Percentiles rank a stretch among this genome's conserved stretches.
Conservation (phyloP, 2,888 invertebrate genomes). For the Andrena marginata region DNA sequence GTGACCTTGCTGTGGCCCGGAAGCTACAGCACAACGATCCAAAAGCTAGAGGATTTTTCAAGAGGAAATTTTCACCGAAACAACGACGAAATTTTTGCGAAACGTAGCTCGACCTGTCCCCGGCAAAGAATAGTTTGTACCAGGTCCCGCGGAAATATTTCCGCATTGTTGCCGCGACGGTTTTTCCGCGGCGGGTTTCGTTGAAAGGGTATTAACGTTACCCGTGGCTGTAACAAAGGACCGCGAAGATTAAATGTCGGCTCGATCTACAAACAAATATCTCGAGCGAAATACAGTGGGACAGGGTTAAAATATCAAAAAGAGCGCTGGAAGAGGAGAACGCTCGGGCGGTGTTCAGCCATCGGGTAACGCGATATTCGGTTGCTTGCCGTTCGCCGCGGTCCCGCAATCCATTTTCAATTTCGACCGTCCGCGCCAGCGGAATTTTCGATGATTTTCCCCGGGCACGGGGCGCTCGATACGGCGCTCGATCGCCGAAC, state of each 20-base stretch:
- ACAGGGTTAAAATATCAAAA: slow-evolving; percentile 35
- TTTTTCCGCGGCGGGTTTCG: background rate
- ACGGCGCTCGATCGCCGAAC: background rate
- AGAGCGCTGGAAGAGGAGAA: background rate
- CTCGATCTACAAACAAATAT: slow-evolving; percentile 27
- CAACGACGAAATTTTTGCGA: background rate
- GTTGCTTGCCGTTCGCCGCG: background rate
- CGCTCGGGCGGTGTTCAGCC: slow-evolving; percentile 4
- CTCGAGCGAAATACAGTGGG: slow-evolving; percentile 6
- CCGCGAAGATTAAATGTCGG: slow-evolving; percentile 41
- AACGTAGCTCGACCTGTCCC: background rate
- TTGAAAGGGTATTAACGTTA: slow-evolving; percentile 5
- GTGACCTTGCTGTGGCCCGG: too few relatives aligned
- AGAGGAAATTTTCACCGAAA: too few relatives aligned
- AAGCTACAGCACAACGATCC: too few relatives aligned
- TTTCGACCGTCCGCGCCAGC: background rate
- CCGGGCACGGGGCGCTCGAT: background rate
- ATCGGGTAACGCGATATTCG: slow-evolving; percentile 21
- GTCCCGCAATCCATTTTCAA: slow-evolving; percentile 30
- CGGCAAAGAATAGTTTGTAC: slow-evolving; percentile 4
- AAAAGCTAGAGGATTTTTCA: too few relatives aligned
- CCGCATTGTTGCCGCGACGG: background rate
- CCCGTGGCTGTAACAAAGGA: background rate
- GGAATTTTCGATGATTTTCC: background rate
- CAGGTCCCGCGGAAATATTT: background rate